phyloP scores from a whole-genome alignment of 35 echinoderm and acorn worm genomes.

The Lytechinus pictus region DNA sequence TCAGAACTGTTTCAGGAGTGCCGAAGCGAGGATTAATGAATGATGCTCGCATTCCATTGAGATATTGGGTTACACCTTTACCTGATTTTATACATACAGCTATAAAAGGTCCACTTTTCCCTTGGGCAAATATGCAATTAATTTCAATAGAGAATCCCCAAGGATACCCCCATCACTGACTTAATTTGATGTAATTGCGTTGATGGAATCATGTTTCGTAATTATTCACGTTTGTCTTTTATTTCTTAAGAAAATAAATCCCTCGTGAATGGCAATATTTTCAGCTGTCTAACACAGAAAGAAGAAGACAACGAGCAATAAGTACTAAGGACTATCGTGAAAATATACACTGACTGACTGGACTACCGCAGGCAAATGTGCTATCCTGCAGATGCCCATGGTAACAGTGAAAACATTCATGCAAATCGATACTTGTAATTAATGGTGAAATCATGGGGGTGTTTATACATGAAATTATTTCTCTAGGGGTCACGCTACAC shows the following conservation, averaged over 20 bases:
- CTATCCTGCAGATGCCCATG: background rate
- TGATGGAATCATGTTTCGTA: background rate
- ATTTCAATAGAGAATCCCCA: background rate
- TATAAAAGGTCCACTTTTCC: background rate
- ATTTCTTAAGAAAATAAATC: background rate
- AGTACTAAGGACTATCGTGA: background rate
- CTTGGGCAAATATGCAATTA: background rate
- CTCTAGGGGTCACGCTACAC: background rate
- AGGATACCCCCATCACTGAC: background rate
- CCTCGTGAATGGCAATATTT: background rate
- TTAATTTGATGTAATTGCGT: background rate
- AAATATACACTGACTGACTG: background rate
- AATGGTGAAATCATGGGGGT: background rate
- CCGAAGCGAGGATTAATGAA: background rate
- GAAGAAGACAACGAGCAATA: background rate
- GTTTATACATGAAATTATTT: slow-evolving; percentile 20
- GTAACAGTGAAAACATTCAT: slow-evolving; percentile 13
- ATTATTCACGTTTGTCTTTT: background rate
- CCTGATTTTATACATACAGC: background rate
- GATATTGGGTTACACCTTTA: background rate
- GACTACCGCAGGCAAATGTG: background rate
- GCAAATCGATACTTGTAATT: slow-evolving; percentile 39
- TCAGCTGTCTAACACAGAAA: background rate
- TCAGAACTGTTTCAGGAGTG: background rate
- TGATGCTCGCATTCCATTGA: background rate